These are phyloP conservation scores for Meloidogyne chitwoodi DNA, from an alignment of 1,140 invertebrate genomes.

Conservation along the genomic window DNA sequence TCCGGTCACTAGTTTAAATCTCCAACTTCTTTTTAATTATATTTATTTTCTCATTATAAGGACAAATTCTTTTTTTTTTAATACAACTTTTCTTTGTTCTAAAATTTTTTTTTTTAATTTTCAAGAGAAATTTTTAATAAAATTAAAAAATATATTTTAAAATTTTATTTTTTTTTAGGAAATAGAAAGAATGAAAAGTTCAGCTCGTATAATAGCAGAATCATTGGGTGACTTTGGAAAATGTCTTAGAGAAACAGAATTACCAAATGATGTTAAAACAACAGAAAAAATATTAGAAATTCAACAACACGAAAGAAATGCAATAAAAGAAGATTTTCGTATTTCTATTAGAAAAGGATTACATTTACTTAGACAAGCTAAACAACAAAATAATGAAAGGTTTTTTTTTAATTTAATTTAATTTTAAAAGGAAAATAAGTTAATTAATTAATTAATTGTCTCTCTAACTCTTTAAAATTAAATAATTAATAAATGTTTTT, in stretches of 20 bases:
- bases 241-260: constrained; percentile 73
- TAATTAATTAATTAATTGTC: too few species aligned
- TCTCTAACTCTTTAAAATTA: too few species aligned
- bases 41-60: too few species aligned
- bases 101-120: too few species aligned
- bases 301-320: constrained; percentile 64
- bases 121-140: too few species aligned
- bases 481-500: too few species aligned
- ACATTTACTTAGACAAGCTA: constrained; percentile 61
- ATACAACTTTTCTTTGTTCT: too few species aligned
- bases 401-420: not conserved
- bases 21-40: too few species aligned
- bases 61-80: too few species aligned
- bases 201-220: constrained; percentile 80
- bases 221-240: constrained; percentile 78
- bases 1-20: too few species aligned
- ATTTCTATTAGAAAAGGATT: constrained; percentile 53
- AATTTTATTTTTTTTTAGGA: constrained; percentile 68
- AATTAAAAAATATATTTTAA: not conserved
- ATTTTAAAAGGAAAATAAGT: too few species aligned
- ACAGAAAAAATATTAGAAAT: constrained; percentile 70
- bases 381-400: constrained; percentile 43
- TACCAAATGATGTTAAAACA: constrained; percentile 76
- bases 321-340: constrained; percentile 60
- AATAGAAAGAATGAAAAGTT: constrained; percentile 84